Evolutionary conservation across 2,888 invertebrate species (phyloP).

Genomic region (Orchestes rusci): DNA sequence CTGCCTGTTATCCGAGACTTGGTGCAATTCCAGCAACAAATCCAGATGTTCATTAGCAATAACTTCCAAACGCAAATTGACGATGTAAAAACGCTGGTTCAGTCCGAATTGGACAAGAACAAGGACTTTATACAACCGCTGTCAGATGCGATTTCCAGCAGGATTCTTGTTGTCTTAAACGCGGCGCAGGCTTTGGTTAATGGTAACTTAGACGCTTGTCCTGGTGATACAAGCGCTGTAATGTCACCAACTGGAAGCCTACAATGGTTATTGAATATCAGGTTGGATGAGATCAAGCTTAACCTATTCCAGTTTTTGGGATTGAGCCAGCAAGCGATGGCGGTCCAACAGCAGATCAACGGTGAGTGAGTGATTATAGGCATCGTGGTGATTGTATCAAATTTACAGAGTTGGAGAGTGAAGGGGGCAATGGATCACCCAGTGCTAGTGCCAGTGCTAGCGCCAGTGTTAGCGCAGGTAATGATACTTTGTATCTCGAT

Average conservation of each 20-base stretch:
- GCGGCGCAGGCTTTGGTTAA: conserved; percentile 15
- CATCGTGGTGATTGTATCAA: no score
- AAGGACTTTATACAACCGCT: conserved; percentile 25
- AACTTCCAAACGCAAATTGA: conserved; percentile 12
- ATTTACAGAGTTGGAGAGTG: no score
- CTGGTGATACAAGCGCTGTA: background rate
- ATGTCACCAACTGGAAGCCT: conserved; percentile 8
- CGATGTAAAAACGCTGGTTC: background rate
- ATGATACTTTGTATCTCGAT: no score
- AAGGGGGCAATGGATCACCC: no score
- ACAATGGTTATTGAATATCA: conserved; percentile 9
- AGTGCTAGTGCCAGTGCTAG: no score
- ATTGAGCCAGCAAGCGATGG: background rate
- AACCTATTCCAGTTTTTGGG: conserved; percentile 9
- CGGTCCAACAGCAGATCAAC: conserved; percentile 5
- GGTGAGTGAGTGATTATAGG: conserved; percentile 7
- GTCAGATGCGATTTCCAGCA: conserved; percentile 17
- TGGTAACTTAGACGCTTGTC: conserved; percentile 14
- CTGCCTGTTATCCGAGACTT: conserved; percentile 19
- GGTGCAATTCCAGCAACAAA: background rate
- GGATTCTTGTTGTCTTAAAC: conserved; percentile 20
- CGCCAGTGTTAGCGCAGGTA: no score
- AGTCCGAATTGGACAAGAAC: conserved; percentile 13
- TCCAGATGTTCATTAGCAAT: background rate
- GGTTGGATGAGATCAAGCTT: conserved; percentile 7